Base-by-base conservation (phyloP, 2,888 invertebrate species). In the Harpalus rubripes region DNA sequence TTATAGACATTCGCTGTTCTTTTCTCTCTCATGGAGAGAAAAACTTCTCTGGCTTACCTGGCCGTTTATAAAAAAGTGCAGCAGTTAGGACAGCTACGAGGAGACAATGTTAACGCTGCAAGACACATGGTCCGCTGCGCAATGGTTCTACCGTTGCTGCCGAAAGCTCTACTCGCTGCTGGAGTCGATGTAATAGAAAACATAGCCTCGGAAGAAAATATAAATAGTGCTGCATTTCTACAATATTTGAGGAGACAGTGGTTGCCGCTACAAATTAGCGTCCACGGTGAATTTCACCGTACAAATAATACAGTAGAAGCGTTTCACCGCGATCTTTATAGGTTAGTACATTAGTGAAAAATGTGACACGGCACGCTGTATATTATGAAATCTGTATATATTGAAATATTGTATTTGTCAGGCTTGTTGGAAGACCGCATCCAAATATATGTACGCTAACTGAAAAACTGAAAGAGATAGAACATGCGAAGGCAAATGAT, bases 81-180 rank as follows among this genome's bases (percentile, higher is more conserved):
- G 32, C 32, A 32, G 5, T 32, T 32, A 32, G 32, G 32, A 5
- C 32, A 32, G 3, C n/a, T 56, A 10, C 12, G 56, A n/a, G 56
- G 6, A 32, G 6, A 32, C 32, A 32, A 32, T 32, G 32, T 5
- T 1, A 32, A 32, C 32, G 32, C 32, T 32, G 32, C 32, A 32
- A 32, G 32, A 32, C 32, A 32, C 32, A 32, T 32, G 32, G 32
- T 32, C 32, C 56, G 56, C 56, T 12, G n/a, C 56, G 56, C 56
- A 56, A 56, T 56, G 56, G 10, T 56, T 56, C 15, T 56, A 56
- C 56, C 56, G 56, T 56, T 56, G 15, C 15, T 56, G 56, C 56
- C 56, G 15, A 15, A 4, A n/a, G 56, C 5, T n/a, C 12, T 56
- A 15, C 56, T 56, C 12, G 56, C 15, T n/a, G 56, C 12, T 15